Percentiles rank a stretch among this genome's conserved stretches.
phyloP scores from a whole-genome alignment of 2,113 vertebrate species.

The Entomyzon cyanotis region DNA sequence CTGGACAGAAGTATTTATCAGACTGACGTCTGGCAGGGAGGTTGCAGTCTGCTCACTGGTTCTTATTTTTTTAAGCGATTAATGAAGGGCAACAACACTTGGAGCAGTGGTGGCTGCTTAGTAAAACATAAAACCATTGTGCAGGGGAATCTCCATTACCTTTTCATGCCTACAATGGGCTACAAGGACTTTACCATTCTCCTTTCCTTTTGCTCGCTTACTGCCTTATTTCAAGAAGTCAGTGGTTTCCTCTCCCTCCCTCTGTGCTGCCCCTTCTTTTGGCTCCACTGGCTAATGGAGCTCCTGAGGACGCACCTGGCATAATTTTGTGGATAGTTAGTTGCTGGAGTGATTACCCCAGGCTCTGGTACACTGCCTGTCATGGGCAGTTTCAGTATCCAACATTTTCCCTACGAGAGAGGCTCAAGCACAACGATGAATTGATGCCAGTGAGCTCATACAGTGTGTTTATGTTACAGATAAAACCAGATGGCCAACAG shows the following conservation, averaged over 20 bases:
- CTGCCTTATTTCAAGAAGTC: background rate
- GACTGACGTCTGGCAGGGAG: background rate
- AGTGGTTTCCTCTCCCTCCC: background rate
- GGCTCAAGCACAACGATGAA: rapidly evolving
- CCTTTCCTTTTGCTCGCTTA: background rate
- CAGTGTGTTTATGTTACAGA: background rate
- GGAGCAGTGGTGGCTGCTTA: background rate
- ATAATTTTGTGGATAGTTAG: background rate
- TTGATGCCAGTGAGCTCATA: background rate
- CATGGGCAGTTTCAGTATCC: background rate
- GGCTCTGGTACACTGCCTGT: background rate
- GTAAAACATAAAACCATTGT: background rate
- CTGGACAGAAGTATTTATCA: background rate
- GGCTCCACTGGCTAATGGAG: background rate
- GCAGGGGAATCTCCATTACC: background rate
- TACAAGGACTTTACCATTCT: background rate
- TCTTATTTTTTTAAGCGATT: background rate
- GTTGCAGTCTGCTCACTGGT: background rate
- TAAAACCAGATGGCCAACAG: background rate
- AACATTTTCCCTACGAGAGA: background rate
- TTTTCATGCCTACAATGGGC: background rate
- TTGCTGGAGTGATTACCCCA: background rate
- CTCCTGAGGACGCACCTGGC: background rate
- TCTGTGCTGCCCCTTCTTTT: background rate
- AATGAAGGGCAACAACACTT: background rate